These are phyloP conservation scores for Oryzias celebensis DNA, from an alignment of 2,113 vertebrate genomes.

Conservation along the genomic window DNA sequence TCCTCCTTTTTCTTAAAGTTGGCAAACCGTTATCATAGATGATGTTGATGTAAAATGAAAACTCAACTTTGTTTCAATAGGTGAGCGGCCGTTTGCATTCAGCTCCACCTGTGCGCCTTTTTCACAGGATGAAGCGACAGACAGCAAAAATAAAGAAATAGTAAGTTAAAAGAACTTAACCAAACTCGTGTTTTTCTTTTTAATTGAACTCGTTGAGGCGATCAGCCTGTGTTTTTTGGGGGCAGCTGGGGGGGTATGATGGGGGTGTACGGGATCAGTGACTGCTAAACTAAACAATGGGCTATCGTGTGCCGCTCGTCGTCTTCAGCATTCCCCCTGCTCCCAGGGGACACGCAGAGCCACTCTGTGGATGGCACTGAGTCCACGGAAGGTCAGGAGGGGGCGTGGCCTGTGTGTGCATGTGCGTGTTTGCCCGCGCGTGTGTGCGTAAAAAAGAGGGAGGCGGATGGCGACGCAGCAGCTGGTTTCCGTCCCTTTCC, in stretches of 20 bases:
- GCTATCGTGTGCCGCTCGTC: constrained; percentile 79
- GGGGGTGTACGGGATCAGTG: constrained; percentile 54
- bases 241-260: not conserved
- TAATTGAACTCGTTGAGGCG: constrained; percentile 68
- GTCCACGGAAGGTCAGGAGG: constrained; percentile 67
- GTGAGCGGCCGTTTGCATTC: no score
- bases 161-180: constrained; percentile 15
- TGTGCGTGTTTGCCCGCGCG: constrained; percentile 5
- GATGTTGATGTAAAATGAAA: no score
- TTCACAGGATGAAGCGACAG: constrained; percentile 30
- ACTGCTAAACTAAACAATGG: constrained; percentile 76
- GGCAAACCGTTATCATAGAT: no score
- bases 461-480: constrained; percentile 54
- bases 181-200: constrained; percentile 68
- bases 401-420: constrained; percentile 43
- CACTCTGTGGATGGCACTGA: constrained; percentile 67
- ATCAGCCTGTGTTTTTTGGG: constrained; percentile 42
- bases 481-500: constrained; percentile 68
- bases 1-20: no score
- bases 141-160: constrained; percentile 48
- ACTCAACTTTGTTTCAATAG: no score
- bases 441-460: not conserved
- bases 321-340: constrained; percentile 65
- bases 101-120: no score
- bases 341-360: constrained; percentile 70